Base-by-base conservation (phyloP, 2,797 vertebrate genomes). In the Notolabrus celidotus region DNA sequence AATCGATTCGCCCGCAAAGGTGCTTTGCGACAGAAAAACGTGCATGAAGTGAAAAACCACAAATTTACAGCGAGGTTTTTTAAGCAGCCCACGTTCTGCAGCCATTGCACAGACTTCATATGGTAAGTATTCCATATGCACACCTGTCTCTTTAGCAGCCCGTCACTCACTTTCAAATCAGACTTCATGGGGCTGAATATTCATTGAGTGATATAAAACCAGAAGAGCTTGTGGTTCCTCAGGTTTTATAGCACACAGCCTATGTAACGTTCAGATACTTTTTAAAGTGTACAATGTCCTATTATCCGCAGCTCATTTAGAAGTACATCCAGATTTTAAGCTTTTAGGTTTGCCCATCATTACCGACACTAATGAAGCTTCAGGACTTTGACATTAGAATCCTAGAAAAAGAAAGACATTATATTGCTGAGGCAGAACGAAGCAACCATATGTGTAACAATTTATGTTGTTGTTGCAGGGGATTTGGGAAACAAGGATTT, bases 401-500 rank as follows among this genome's bases (percentile, higher is more conserved):
- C n/a, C n/a, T n/a, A n/a, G n/a, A n/a, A n/a, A n/a, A n/a, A n/a
- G n/a, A n/a, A n/a, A n/a, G 29, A 4, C 29, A 31, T 14, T 12
- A 38, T 15, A 12, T 38, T 11, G 4, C 10, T 38, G 33, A 3
- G 25, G 25, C 3, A 27, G 25, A 27, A 31, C 31, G 31, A 8
- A 31, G 7, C 7, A 31, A 31, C 6, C 31, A 7, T 31, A 5
- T 31, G 29, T 31, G 7, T 31, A 7, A 31, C 29, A 31, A 3
- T 1, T 31, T 31, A 7, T 31, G 27, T 27, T 27, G 6, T 31
- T 7, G 7, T 31, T 31, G 7, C 95, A 99, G 97, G 97, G 97
- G 97, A 74, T 99, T 99, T 94, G 97, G 97, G 68, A 99, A 99
- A 86, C 97, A 99, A 95, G 97, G 97, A 94, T 99, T 99, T 92